phyloP scores from a whole-genome alignment of 64 coral and sea anemone species.

The Stylophora pistillata region DNA sequence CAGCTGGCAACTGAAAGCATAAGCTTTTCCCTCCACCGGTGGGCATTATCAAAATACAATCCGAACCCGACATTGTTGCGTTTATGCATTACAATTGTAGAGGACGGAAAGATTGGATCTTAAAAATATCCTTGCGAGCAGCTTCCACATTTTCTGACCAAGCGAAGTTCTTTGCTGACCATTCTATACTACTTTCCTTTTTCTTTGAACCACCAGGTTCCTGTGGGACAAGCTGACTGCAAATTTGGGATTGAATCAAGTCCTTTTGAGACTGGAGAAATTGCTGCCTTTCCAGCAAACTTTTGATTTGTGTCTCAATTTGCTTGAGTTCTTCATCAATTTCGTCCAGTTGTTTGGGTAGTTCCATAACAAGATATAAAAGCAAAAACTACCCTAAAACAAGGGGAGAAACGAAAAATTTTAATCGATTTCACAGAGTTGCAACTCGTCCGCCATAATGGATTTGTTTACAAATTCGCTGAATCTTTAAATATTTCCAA shows the following conservation, averaged over 20 bases:
- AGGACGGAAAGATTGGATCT: slow-evolving; percentile 73
- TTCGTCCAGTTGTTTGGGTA: slow-evolving; percentile 57
- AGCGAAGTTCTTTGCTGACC: slow-evolving; percentile 55
- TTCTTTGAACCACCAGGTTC: not conserved
- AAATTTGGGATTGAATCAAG: slow-evolving; percentile 43
- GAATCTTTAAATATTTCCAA: not conserved
- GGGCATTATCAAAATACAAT: slow-evolving; percentile 96
- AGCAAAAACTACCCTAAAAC: not conserved
- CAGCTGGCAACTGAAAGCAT: slow-evolving; percentile 90
- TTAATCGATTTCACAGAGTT: not conserved
- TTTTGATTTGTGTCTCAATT: slow-evolving; percentile 69
- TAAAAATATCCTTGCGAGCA: slow-evolving; percentile 57
- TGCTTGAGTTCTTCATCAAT: slow-evolving; percentile 69
- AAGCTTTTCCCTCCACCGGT: slow-evolving; percentile 94
- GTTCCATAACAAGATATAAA: slow-evolving; percentile 30
- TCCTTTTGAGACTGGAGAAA: slow-evolving; percentile 51
- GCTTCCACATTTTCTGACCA: slow-evolving; percentile 80
- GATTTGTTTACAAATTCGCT: not conserved
- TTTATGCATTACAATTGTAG: slow-evolving; percentile 91
- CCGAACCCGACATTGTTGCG: slow-evolving; percentile 82
- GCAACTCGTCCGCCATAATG: slow-evolving; percentile 1
- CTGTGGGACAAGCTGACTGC: not conserved
- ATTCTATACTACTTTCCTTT: slow-evolving; percentile 25
- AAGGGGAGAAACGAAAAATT: not conserved
- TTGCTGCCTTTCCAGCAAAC: slow-evolving; percentile 69